Conservation (phyloP, 2,888 invertebrate species). For the Calameuta pallipes region DNA sequence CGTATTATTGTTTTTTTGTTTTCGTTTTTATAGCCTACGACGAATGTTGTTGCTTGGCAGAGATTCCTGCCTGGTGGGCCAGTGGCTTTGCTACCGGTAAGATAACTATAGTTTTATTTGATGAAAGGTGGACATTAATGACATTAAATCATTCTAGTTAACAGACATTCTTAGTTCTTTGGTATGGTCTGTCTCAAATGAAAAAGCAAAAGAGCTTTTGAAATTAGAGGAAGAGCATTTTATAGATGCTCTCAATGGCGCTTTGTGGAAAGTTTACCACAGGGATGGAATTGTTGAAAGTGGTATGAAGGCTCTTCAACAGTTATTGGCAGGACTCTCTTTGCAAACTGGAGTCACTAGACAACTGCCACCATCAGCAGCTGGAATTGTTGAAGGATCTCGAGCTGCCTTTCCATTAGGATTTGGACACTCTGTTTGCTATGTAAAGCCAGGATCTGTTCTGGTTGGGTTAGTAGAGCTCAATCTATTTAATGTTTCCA, state of each 20-base stretch:
- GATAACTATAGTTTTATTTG: conserved; percentile 34
- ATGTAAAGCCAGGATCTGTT: conserved; percentile 83
- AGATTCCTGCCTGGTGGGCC: conserved; percentile 93
- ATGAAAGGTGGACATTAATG: not conserved
- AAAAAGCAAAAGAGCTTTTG: conserved; percentile 80
- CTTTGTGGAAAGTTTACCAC: conserved; percentile 78
- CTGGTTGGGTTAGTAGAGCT: conserved; percentile 80
- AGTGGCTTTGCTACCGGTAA: conserved; percentile 88
- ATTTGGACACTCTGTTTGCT: conserved; percentile 89
- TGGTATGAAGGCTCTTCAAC: conserved; percentile 70
- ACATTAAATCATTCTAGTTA: conserved; percentile 66
- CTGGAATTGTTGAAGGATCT: conserved; percentile 71
- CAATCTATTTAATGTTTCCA: not conserved
- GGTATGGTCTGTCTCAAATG: conserved; percentile 90
- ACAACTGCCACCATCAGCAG: conserved; percentile 79
- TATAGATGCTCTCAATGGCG: conserved; percentile 87
- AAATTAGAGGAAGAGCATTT: conserved; percentile 81
- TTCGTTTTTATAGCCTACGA: conserved; percentile 69
- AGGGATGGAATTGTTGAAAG: conserved; percentile 69
- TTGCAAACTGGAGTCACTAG: conserved; percentile 68
- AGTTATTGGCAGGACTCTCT: conserved; percentile 63
- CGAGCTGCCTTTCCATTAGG: conserved; percentile 93
- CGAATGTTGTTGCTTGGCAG: conserved; percentile 95
- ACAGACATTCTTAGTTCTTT: conserved; percentile 83
- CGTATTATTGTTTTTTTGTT: not conserved